Conservation (phyloP, 2,797 vertebrate species). For the Atherinosoma microstoma region DNA sequence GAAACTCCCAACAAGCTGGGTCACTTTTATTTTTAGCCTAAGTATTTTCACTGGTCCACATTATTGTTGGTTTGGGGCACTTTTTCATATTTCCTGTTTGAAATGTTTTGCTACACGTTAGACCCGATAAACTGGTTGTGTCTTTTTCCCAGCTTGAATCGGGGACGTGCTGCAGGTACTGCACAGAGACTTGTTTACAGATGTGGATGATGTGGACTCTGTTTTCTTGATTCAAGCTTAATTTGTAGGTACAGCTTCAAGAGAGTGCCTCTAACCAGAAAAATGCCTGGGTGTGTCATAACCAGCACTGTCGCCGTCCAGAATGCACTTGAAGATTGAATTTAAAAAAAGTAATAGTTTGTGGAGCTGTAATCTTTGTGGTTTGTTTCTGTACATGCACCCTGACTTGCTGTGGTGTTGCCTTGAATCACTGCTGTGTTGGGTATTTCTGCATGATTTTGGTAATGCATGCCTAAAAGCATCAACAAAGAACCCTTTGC, state of each 20-base stretch:
- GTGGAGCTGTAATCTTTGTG: constrained; percentile 7
- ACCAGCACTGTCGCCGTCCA: constrained; percentile 3
- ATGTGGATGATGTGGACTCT: constrained; percentile 28
- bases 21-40: no score
- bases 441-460: constrained; percentile 48
- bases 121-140: constrained; percentile 49
- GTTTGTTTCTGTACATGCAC: constrained; percentile 7
- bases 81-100: not conserved
- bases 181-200: constrained; percentile 4
- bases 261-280: constrained; percentile 33
- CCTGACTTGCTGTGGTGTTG: constrained; percentile 27
- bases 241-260: constrained; percentile 16
- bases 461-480: constrained; percentile 29
- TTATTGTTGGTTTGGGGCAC: not conserved
- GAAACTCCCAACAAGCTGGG: no score
- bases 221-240: constrained; percentile 10
- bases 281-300: constrained; percentile 50
- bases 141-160: constrained; percentile 53
- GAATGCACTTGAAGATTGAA: constrained; percentile 12
- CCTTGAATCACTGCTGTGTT: not conserved
- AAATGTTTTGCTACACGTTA: not conserved
- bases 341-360: constrained; percentile 1
- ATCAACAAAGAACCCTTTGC: not conserved
- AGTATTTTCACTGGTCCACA: no score
- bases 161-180: constrained; percentile 39